These are phyloP conservation scores for Tapirus terrestris DNA, from an alignment of 2,113 vertebrate genomes.

Conservation along the genomic window DNA sequence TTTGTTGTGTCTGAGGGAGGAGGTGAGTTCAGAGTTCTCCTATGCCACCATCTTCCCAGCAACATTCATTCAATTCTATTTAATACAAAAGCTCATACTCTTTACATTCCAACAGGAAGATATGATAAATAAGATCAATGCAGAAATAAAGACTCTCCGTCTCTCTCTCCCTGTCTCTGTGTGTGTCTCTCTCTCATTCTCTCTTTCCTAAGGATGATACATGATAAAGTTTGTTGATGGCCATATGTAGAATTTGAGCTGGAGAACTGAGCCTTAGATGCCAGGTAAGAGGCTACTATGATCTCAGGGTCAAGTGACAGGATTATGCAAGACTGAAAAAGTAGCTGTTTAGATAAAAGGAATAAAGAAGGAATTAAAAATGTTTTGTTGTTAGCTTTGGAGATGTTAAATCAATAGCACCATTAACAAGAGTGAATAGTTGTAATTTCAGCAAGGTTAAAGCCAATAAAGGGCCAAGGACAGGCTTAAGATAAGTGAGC, in stretches of 20 bases:
- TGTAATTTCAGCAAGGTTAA: not conserved
- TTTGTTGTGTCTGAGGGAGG: too few relatives aligned
- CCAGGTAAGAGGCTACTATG: not conserved
- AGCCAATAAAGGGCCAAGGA: not conserved
- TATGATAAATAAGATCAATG: not conserved
- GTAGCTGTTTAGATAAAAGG: not conserved
- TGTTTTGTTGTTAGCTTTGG: constrained; percentile 12
- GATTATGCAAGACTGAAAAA: constrained; percentile 22
- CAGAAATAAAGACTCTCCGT: not conserved
- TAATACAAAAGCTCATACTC: not conserved
- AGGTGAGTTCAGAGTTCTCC: too few relatives aligned
- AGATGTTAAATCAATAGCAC: not conserved
- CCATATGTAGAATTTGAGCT: not conserved
- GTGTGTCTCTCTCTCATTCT: not conserved
- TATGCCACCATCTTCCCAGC: too few relatives aligned
- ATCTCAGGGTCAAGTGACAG: constrained; percentile 7
- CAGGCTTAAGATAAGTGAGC: not conserved
- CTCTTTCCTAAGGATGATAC: too few relatives aligned
- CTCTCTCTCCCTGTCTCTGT: not conserved
- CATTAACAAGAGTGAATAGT: not conserved
- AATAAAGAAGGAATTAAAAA: constrained; percentile 17
- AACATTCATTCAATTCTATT: not conserved
- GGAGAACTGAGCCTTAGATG: not conserved
- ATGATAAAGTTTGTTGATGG: not conserved
- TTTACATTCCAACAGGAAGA: not conserved